Conservation (phyloP, 2,888 invertebrate species). For the Ormia ochracea region DNA sequence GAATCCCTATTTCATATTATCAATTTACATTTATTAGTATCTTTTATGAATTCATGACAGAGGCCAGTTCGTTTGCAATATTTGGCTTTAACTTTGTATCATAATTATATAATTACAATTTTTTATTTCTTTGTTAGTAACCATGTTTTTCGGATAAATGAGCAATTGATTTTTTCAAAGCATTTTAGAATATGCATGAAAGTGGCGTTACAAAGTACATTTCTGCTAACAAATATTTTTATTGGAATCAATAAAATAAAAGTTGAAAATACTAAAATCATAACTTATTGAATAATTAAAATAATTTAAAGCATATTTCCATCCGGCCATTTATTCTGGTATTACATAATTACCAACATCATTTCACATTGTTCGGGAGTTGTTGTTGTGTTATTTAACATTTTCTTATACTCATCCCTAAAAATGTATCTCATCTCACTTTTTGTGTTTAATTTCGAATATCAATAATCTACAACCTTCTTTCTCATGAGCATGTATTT, state of each 20-base stretch:
- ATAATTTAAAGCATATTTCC: background rate
- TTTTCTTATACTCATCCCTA: background rate
- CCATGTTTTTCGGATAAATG: background rate
- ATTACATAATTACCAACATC: no score
- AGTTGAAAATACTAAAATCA: background rate
- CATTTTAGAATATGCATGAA: background rate
- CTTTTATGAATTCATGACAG: no score
- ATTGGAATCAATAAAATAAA: background rate
- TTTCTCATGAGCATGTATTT: conserved; percentile 31
- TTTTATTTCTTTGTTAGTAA: background rate
- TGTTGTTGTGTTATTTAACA: conserved; percentile 32
- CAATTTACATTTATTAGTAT: no score
- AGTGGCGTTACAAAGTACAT: background rate
- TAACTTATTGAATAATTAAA: background rate
- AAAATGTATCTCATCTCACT: background rate
- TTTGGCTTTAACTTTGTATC: no score
- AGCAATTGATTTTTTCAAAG: background rate
- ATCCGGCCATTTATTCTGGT: no score
- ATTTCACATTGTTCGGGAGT: conserved; percentile 39
- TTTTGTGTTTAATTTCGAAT: conserved; percentile 7
- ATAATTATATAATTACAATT: no score
- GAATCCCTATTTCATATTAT: no score
- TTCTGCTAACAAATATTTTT: background rate
- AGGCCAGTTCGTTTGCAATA: no score
- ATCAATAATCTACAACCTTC: background rate